Base-by-base conservation (phyloP, 2,888 invertebrate genomes). In the Sepiola atlantica region DNA sequence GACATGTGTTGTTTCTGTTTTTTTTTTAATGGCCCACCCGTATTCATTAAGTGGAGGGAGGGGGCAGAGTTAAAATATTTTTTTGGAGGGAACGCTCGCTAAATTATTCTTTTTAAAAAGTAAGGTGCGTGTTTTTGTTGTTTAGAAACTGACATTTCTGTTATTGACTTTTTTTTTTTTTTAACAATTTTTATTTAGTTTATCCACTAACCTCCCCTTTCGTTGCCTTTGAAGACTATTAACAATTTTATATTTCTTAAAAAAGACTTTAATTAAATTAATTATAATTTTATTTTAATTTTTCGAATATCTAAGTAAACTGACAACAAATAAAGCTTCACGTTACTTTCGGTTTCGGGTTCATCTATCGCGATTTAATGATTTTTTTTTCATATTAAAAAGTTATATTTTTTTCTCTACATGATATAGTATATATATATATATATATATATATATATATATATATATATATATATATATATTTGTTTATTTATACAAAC, bases 41-140 rank as follows among this genome's bases (percentile, higher is more conserved):
- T n/a, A 24, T 61, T 24, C 61, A 61, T 45, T 45, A 45, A 8
- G 24, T 1, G 28, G 3, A 8, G n/a, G 32, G 14, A n/a, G n/a
- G 4, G 16, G 77, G 77, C 77, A n/a, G 12, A 61, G 32, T 77
- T n/a, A 77, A 77, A 61, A 16, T 4, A 14, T n/a, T 77, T 32
- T n/a, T 77, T 77, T 77, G 14, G 45, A 45, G 45, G 45, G 45
- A 28, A 14, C 32, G n/a, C n/a, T 77, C 77, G 77, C 14, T 10
- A n/a, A 77, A 77, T 77, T 77, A 77, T 77, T 77, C 77, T 77
- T n/a, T 61, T 77, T 77, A 77, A 77, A 45, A 77, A 77, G 61
- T 57, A 61, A 61, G 21, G 61, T 21, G 77, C 77, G 77, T 77
- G 77, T 77, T 61, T 10, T 61, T 61, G 61, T 61, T 61, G 61